These are phyloP conservation scores for Dryobotodes eremita DNA, from an alignment of 2,888 invertebrate genomes.

Conservation along the genomic window DNA sequence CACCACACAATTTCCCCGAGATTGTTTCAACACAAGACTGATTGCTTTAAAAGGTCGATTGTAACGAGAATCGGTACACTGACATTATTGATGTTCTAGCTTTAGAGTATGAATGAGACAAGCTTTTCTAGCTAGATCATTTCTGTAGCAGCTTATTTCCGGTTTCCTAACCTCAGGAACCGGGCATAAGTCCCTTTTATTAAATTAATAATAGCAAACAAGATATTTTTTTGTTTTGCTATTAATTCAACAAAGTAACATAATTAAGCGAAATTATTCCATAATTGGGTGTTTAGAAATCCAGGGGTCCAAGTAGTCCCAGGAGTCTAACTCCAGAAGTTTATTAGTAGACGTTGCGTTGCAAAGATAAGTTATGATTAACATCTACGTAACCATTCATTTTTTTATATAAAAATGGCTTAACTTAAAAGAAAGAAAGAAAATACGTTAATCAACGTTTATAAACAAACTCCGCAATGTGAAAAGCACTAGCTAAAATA, in stretches of 20 bases:
- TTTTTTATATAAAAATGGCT: no score
- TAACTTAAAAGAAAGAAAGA: no score
- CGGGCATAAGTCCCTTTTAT: not conserved
- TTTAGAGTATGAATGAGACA: constrained; percentile 26
- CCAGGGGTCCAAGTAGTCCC: not conserved
- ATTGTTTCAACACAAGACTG: constrained; percentile 62
- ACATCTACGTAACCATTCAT: no score
- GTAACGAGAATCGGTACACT: constrained; percentile 47
- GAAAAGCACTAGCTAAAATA: not conserved
- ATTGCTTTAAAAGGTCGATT: constrained; percentile 63
- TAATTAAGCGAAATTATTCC: not conserved
- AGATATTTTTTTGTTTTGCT: not conserved
- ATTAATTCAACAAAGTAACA: not conserved
- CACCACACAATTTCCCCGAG: constrained; percentile 35
- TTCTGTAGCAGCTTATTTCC: not conserved
- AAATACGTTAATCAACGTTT: not conserved
- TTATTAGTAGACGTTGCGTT: not conserved
- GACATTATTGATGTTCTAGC: constrained; percentile 54
- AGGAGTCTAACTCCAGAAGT: not conserved
- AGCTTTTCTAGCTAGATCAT: not conserved
- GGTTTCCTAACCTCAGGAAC: not conserved
- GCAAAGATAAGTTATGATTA: no score
- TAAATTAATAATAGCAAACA: not conserved
- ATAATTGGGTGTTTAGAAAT: not conserved
- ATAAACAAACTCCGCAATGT: not conserved